Conservation (phyloP, 92 coral and sea anemone species). For the Phenganax stokvisi region DNA sequence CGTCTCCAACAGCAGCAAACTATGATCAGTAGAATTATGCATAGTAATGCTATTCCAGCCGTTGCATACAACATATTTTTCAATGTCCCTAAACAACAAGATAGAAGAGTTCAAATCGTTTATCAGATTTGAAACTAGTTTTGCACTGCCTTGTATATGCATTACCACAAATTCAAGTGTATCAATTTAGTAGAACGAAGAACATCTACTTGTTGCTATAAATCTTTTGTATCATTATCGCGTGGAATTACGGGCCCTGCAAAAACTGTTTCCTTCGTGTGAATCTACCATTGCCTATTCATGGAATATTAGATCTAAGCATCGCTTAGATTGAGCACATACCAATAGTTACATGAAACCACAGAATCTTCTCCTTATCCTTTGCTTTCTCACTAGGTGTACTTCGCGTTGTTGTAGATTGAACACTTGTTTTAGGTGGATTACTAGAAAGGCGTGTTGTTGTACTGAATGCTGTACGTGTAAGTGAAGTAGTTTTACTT, state of each 20-base stretch:
- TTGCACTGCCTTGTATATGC: no score
- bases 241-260: no score
- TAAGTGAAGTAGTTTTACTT: background rate
- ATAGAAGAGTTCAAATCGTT: background rate
- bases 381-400: background rate
- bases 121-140: no score
- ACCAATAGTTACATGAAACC: slow-evolving; percentile 1
- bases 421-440: background rate
- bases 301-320: no score
- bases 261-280: no score
- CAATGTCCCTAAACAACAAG: background rate
- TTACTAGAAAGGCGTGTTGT: background rate
- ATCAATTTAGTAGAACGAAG: no score
- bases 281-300: no score
- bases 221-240: no score
- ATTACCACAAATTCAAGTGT: no score
- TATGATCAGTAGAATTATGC: slow-evolving; percentile 10
- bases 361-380: background rate
- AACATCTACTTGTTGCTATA: no score
- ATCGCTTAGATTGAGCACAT: background rate
- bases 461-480: background rate
- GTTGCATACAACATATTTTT: background rate
- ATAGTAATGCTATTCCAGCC: background rate
- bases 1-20: slow-evolving; percentile 16
- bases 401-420: background rate